Evolutionary conservation across 2,888 invertebrate genomes (phyloP).

Genomic region (Apotomis turbidana): DNA sequence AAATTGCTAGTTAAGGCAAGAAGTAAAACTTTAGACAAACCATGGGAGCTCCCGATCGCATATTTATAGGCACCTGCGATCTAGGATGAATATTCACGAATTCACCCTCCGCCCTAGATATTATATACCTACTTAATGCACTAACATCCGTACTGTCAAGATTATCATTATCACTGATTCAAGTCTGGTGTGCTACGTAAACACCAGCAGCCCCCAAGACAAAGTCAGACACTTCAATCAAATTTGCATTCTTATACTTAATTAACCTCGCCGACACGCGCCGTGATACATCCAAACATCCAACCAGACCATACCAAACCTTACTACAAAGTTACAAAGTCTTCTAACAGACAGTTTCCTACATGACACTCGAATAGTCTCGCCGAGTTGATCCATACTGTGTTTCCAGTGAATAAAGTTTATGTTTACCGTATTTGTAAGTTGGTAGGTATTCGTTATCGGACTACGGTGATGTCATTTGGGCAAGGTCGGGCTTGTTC

Average conservation of each 20-base stretch:
- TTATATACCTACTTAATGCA: too few species aligned
- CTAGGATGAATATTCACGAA: too few species aligned
- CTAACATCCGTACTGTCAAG: too few species aligned
- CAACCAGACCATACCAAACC: conserved; percentile 2
- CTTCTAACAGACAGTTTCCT: not conserved
- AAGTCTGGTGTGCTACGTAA: not conserved
- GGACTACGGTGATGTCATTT: conserved; percentile 52
- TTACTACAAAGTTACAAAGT: not conserved
- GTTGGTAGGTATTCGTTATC: conserved; percentile 31
- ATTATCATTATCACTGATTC: too few species aligned
- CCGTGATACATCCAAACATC: not conserved
- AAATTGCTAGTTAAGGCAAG: too few species aligned
- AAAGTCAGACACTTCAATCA: conserved; percentile 23
- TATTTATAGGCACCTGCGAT: too few species aligned
- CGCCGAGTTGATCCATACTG: not conserved
- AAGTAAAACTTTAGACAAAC: too few species aligned
- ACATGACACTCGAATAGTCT: not conserved
- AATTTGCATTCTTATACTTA: conserved; percentile 27
- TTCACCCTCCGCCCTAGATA: too few species aligned
- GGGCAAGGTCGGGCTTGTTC: conserved; percentile 47
- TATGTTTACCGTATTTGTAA: not conserved
- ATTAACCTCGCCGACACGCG: conserved; percentile 25
- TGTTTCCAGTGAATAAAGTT: conserved; percentile 1
- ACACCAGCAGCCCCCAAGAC: conserved; percentile 7
- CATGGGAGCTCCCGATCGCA: too few species aligned